Base-by-base conservation (phyloP, 2,888 invertebrate genomes). In the Drosophila paramelanica region DNA sequence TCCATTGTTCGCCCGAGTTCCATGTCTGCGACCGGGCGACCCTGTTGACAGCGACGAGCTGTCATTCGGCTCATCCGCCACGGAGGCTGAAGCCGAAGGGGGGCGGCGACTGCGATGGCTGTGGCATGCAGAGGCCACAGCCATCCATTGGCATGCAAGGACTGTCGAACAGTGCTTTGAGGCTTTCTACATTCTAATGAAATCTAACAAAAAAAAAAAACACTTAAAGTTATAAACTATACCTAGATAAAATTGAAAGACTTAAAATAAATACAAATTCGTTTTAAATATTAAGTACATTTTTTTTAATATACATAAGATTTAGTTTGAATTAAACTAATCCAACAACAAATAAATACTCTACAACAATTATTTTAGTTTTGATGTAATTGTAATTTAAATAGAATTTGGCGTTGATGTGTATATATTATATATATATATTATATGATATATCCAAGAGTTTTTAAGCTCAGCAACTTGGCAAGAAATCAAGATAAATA, bases 1-100 rank as follows among this genome's bases (percentile, higher is more conserved):
- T 86, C 90, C 90, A 88, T 91, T 91, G 91, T 92, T 91, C 87
- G 89, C 13, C 55, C 25, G 55, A 36, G 45, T 89, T 90, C 84
- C 70, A 78, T 80, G 79, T 67, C 58, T 59, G 53, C 49, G 27
- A 47, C 59, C 61, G 56, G 67, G 49, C 65, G 72, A 72, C 69
- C 51, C 69, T 55, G 81, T 74, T 75, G 75, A 83, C 81, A 77
- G 74, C 70, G 38, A 41, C 69, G 75, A 69, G 65, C 78, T 76
- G 79, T 71, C 73, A 25, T 27, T 55, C 25, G 36, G 51, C 25
- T 45, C 43, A 41, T 13, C 51, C 60, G 41, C 49, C 56, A 49
- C 51, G 31, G 31, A 14, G 33, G 41, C 41, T 38, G 42, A 4
- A 10, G 4, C 36, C 1, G 36, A 13, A 11, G 20, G 52, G 36